phyloP scores from a whole-genome alignment of 2,888 invertebrate species.

The Tortrix viridana region DNA sequence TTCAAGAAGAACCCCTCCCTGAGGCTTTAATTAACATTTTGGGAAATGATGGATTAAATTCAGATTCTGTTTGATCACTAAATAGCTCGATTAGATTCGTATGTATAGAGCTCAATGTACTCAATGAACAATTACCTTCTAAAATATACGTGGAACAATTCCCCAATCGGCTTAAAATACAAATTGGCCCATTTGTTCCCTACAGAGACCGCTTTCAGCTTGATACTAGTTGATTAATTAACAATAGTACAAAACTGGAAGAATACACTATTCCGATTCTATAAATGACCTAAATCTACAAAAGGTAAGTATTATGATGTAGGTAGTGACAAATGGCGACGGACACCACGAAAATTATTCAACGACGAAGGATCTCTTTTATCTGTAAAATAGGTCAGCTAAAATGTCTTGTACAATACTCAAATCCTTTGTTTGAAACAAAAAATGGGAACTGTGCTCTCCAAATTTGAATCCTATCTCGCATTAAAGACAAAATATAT shows the following conservation, averaged over 20 bases:
- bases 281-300: slow-evolving; percentile 22
- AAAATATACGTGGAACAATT: slow-evolving; percentile 2
- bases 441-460: too few species aligned
- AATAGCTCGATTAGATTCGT: too few species aligned
- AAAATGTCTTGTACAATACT: too few species aligned
- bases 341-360: slow-evolving; percentile 6
- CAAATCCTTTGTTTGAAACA: neutral
- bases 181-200: neutral
- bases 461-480: too few species aligned
- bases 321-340: slow-evolving; percentile 22
- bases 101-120: too few species aligned
- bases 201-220: neutral
- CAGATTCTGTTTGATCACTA: too few species aligned
- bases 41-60: too few species aligned
- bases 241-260: neutral
- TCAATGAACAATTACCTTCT: too few species aligned
- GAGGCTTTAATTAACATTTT: too few species aligned
- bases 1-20: too few species aligned
- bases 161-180: slow-evolving; percentile 3
- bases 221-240: neutral
- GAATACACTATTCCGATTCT: neutral
- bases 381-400: slow-evolving; percentile 3
- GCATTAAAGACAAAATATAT: too few species aligned
- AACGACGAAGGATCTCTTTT: neutral
- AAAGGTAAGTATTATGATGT: slow-evolving; percentile 12